Evolutionary conservation across 2,797 vertebrate species (phyloP).

Genomic region (Enteromius argenteus): DNA sequence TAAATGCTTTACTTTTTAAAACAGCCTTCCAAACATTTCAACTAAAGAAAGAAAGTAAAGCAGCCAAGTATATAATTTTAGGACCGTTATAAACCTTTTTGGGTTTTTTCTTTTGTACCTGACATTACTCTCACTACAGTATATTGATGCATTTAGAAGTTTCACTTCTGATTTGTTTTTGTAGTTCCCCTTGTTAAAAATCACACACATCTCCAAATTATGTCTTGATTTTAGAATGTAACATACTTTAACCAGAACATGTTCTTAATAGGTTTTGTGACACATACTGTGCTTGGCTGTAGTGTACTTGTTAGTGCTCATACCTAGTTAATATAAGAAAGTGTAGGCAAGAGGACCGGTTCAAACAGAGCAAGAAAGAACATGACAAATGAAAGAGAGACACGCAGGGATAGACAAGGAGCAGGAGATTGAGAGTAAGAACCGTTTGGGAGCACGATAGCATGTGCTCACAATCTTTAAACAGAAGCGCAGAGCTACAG

Average conservation of each 20-base stretch:
- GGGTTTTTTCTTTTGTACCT: background rate
- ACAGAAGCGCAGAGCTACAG: constrained; percentile 12
- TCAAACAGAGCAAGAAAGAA: background rate
- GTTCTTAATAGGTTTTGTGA: background rate
- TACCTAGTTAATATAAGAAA: background rate
- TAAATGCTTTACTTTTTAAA: background rate
- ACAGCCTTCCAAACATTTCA: background rate
- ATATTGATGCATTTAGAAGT: background rate
- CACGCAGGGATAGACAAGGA: background rate
- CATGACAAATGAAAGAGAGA: background rate
- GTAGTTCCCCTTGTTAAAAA: background rate
- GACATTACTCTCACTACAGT: background rate
- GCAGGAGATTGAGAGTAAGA: background rate
- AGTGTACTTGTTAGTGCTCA: background rate
- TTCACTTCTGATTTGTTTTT: background rate
- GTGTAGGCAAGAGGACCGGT: background rate
- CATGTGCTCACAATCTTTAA: constrained; percentile 34
- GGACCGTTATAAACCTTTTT: background rate
- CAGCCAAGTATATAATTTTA: background rate
- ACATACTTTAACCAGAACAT: background rate
- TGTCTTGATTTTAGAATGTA: background rate
- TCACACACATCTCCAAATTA: background rate
- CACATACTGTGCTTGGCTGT: background rate
- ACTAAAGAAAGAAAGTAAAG: background rate
- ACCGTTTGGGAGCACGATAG: background rate